Evolutionary conservation across 2,888 invertebrate genomes (phyloP), one percentile per base, ranked within the genome.

Genomic region (Drosophila affinis): DNA sequence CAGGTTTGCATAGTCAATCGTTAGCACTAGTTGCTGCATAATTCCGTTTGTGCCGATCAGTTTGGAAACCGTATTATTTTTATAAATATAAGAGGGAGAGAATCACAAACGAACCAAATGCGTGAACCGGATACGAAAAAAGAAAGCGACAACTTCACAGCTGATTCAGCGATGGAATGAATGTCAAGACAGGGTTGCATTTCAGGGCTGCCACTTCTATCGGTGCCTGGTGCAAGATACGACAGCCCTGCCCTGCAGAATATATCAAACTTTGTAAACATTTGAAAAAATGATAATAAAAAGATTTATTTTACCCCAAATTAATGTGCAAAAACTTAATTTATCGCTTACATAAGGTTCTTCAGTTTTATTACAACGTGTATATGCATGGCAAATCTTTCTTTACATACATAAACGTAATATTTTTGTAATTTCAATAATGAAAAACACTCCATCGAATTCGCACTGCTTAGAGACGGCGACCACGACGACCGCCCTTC

Each of bases 401-500:
- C 44, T 54, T 21, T 44, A 54, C 24, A 39, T 39, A 44, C 52
- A 62, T 39, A 45, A 62, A 55, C 55, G 62, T 45, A 64, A 56
- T 57, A 54, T 7, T 49, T 6, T 21, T 58, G 21, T 54, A n/a
- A 47, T 44, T 18, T 18, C 39, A 21, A 67, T 68, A 69, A 69
- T 58, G 69, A 57, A 67, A 47, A 9, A 17, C 47, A 18, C 10
- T 12, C 18, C 17, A 12, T 5, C 18, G 47, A 47, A 18, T 5
- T 9, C 18, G 18, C 4, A 18, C 17, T 9, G 39, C 39, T 95
- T 98, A 99, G 95, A 99, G 95, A 94, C 99, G 96, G 93, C 99
- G 97, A 94, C 99, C 99, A 94, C 99, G 96, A 92, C 99, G 96
- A 93, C 99, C 99, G 92, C 99, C 99, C 97, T 99, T 99, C 95